Evolutionary conservation across 1,140 invertebrate genomes (phyloP).

Genomic region (Drosophila malerkotliana): DNA sequence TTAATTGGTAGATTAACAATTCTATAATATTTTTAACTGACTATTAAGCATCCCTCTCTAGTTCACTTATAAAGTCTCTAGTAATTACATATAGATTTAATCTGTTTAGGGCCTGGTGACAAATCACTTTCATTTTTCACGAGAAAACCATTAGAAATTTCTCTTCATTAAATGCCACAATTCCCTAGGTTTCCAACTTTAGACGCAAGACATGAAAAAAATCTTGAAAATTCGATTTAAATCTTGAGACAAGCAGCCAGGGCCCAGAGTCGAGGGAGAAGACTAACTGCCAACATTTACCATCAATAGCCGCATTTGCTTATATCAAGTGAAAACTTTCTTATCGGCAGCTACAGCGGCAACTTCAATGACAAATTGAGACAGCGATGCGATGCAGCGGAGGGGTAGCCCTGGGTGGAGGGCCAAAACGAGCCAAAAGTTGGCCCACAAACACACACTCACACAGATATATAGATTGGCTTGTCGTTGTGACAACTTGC

Average conservation of each 20-base stretch:
- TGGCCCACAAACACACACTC: slow-evolving; percentile 42
- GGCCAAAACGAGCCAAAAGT: slow-evolving; percentile 45
- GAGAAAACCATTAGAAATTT: slow-evolving; percentile 18
- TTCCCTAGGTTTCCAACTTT: slow-evolving; percentile 4
- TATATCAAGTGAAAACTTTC: slow-evolving; percentile 75
- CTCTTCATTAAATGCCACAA: slow-evolving; percentile 10
- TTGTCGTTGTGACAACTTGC: slow-evolving; percentile 72
- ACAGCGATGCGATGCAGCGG: slow-evolving; percentile 40
- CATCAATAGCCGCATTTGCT: slow-evolving; percentile 75
- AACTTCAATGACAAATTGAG: slow-evolving; percentile 81
- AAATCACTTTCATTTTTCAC: slow-evolving; percentile 51
- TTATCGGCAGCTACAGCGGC: slow-evolving; percentile 70
- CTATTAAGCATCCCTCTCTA: slow-evolving; percentile 28
- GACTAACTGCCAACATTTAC: slow-evolving; percentile 58
- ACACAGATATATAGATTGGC: slow-evolving; percentile 29
- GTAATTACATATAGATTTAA: slow-evolving; percentile 27
- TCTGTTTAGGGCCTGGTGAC: slow-evolving; percentile 27
- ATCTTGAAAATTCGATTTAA: slow-evolving; percentile 31
- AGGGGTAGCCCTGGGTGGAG: neutral
- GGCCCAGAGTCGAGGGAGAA: slow-evolving; percentile 4
- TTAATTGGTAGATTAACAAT: slow-evolving; percentile 45
- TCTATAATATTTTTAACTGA: neutral
- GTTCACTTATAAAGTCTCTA: no score
- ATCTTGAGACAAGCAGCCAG: slow-evolving; percentile 11
- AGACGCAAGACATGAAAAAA: slow-evolving; percentile 6